Evolutionary conservation across 2,797 vertebrate genomes (phyloP).

Genomic region (Lepidocolaptes lacrymiger): DNA sequence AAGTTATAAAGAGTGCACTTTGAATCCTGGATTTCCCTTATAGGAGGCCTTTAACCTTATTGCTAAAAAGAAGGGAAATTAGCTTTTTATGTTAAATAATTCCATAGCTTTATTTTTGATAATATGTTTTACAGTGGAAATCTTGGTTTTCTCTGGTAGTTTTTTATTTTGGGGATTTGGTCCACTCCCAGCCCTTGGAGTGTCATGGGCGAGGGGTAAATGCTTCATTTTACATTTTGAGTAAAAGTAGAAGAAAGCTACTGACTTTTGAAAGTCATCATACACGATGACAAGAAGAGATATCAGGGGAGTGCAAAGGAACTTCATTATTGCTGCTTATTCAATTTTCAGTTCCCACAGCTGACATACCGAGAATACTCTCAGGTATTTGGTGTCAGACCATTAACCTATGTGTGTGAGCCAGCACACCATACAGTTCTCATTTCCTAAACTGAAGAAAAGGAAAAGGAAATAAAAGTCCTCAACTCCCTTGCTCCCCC

Average conservation of each 20-base stretch:
- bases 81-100: background rate
- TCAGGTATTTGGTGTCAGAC: slow-evolving; percentile 43
- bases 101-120: background rate
- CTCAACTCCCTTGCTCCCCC: background rate
- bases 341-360: slow-evolving; percentile 45
- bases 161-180: background rate
- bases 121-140: background rate
- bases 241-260: background rate
- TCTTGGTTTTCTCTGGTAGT: background rate
- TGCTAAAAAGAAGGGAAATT: background rate
- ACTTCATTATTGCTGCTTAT: slow-evolving; percentile 39
- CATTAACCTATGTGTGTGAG: slow-evolving; percentile 37
- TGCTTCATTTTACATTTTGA: background rate
- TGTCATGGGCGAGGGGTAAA: background rate
- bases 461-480: background rate
- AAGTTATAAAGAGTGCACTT: background rate
- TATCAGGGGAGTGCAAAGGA: background rate
- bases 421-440: background rate
- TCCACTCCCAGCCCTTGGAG: background rate
- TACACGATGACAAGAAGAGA: background rate
- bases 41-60: background rate
- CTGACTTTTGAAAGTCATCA: slow-evolving; percentile 41
- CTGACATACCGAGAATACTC: background rate
- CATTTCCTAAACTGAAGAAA: background rate
- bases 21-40: background rate